Percentiles rank a stretch among this genome's conserved stretches.
Evolutionary conservation across 2,797 vertebrate genomes (phyloP).

Genomic region (Coranthus polyacanthus): DNA sequence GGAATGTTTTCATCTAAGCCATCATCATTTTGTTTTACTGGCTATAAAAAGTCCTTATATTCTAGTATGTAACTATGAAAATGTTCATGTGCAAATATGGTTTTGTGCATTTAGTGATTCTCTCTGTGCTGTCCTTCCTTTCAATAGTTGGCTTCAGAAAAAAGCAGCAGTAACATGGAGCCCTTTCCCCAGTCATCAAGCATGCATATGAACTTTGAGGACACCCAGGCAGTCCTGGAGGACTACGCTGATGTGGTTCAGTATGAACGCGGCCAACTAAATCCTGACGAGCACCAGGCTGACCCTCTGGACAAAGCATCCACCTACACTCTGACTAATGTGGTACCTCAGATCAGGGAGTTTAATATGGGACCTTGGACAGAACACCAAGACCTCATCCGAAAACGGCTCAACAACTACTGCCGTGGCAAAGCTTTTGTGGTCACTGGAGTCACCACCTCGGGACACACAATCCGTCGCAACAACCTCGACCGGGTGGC

Average conservation of each 20-base stretch:
- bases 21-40: background rate
- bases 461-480: slow-evolving; percentile 79
- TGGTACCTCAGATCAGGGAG: slow-evolving; percentile 79
- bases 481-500: slow-evolving; percentile 79
- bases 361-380: slow-evolving; percentile 79
- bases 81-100: background rate
- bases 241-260: slow-evolving; percentile 79
- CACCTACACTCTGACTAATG: slow-evolving; percentile 82
- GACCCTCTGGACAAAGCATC: slow-evolving; percentile 80
- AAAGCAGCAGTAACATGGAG: slow-evolving; percentile 83
- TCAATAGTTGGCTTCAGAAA: slow-evolving; percentile 78
- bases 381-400: slow-evolving; percentile 69
- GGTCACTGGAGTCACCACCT: slow-evolving; percentile 78
- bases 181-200: slow-evolving; percentile 75
- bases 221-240: slow-evolving; percentile 80
- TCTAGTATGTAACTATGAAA: slow-evolving; percentile 5
- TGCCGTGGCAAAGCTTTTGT: slow-evolving; percentile 78
- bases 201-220: slow-evolving; percentile 84
- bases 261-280: slow-evolving; percentile 80
- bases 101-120: background rate
- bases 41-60: background rate
- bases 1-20: no score
- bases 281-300: slow-evolving; percentile 78
- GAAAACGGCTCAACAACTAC: slow-evolving; percentile 84
- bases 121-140: background rate